Conservation (phyloP, 1,140 invertebrate genomes). For the Calycopis cecrops region DNA sequence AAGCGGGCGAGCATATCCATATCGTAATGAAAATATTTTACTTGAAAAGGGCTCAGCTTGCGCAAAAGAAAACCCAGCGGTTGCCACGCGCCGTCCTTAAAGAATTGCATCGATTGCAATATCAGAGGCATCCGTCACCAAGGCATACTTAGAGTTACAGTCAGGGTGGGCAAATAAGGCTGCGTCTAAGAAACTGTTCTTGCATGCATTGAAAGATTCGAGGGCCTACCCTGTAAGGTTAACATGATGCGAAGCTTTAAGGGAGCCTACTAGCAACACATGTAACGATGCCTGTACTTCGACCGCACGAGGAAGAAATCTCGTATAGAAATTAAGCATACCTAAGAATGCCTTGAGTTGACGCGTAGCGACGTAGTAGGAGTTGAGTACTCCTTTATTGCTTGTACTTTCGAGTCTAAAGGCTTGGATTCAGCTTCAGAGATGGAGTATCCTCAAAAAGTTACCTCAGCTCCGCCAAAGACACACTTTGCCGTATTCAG, state of each 20-base stretch:
- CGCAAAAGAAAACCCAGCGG: no score
- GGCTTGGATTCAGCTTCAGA: neutral
- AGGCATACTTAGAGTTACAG: neutral
- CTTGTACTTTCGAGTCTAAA: neutral
- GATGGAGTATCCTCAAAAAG: conserved; percentile 4
- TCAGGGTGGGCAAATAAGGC: no score
- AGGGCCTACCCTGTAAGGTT: neutral
- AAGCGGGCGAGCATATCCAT: no score
- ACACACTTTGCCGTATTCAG: neutral
- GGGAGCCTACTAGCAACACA: neutral
- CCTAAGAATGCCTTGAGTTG: neutral
- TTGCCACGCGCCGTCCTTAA: neutral
- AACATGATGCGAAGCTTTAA: neutral
- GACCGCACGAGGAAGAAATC: conserved; percentile 1
- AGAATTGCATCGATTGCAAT: neutral
- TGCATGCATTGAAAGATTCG: neutral
- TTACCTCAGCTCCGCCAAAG: neutral
- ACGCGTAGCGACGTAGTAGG: neutral
- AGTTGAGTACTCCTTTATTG: neutral
- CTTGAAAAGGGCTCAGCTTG: neutral
- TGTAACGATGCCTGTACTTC: neutral
- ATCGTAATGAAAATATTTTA: neutral
- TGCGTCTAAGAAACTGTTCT: neutral
- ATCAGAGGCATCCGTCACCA: neutral
- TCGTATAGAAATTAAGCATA: conserved; percentile 1